A percentile compares a stretch with the other conserved stretches of the same genome.
phyloP scores from a whole-genome alignment of 2,113 vertebrate species.

The Siphamia tubifer region DNA sequence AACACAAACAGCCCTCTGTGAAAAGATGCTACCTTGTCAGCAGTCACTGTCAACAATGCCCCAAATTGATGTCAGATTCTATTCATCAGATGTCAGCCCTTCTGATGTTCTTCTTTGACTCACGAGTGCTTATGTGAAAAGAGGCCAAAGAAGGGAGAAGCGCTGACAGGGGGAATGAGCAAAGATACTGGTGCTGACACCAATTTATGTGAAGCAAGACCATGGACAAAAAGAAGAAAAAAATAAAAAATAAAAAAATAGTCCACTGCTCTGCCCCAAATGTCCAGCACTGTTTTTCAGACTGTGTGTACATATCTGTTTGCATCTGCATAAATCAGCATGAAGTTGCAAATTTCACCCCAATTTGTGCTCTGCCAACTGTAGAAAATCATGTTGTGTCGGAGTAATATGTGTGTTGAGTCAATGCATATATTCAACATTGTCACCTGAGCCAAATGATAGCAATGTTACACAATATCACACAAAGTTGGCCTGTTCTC shows the following conservation, averaged over 20 bases:
- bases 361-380: conserved; percentile 11
- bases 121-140: neutral
- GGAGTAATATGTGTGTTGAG: neutral
- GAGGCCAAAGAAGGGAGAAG: neutral
- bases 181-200: neutral
- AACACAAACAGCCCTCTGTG: neutral
- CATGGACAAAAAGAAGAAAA: neutral
- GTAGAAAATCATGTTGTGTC: neutral
- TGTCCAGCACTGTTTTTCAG: neutral
- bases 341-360: neutral
- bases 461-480: neutral
- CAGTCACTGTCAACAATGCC: conserved; percentile 14
- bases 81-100: conserved; percentile 14
- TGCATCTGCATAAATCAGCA: neutral
- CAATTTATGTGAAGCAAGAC: neutral
- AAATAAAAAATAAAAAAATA: neutral
- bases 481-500: neutral
- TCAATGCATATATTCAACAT: neutral
- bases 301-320: neutral
- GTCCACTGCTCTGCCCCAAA: neutral
- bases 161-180: neutral
- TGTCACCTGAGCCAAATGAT: conserved; percentile 14
- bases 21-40: neutral
- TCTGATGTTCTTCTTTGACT: conserved; percentile 1
- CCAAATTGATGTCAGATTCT: conserved; percentile 17